A percentile compares a stretch with the other conserved stretches of the same genome.
Conservation (phyloP, 2,797 vertebrate species). For the Hybognathus amarus region DNA sequence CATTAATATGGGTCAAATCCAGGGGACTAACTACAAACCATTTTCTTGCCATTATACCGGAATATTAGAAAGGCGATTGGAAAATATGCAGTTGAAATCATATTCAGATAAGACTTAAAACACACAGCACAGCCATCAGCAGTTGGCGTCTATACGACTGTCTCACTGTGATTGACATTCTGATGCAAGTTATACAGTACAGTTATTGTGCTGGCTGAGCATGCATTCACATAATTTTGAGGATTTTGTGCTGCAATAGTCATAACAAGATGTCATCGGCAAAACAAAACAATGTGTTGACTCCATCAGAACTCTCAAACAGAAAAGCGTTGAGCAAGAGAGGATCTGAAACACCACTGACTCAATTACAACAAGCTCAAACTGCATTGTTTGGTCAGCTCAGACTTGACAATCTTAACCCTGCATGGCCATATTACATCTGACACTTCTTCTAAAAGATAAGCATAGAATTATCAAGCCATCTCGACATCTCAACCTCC, state of each 20-base stretch:
- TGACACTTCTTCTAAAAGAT: constrained; percentile 37
- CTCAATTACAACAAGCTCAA: constrained; percentile 28
- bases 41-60: constrained; percentile 23
- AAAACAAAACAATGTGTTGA: constrained; percentile 25
- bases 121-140: neutral
- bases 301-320: neutral
- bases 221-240: neutral
- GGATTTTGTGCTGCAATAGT: neutral
- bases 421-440: constrained; percentile 7
- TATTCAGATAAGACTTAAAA: constrained; percentile 9
- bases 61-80: neutral
- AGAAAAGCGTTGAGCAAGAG: constrained; percentile 2
- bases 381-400: constrained; percentile 45
- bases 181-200: neutral
- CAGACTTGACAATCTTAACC: constrained; percentile 35
- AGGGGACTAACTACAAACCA: constrained; percentile 50
- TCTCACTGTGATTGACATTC: neutral
- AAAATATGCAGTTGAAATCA: neutral
- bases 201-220: neutral
- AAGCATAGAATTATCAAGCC: constrained; percentile 37
- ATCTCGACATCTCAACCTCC: constrained; percentile 32
- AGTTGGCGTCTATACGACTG: neutral
- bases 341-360: constrained; percentile 39
- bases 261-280: constrained; percentile 4
- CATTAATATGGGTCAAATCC: constrained; percentile 60